Base-by-base conservation (phyloP, 2,888 invertebrate species). In the Trichogramma dendrolimi region DNA sequence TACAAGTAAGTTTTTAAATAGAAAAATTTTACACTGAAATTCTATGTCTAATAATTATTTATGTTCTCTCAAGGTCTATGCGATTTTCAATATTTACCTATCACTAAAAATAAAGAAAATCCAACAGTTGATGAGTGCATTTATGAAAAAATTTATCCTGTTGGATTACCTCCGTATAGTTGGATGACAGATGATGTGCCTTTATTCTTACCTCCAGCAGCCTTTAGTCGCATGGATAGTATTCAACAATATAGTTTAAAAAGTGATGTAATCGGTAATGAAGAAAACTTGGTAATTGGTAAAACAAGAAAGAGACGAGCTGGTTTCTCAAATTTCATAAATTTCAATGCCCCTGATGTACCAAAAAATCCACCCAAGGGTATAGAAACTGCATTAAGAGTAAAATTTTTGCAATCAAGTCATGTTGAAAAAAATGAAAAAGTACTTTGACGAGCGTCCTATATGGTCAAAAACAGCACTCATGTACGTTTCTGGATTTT, bases 11-110 rank as follows among this genome's bases (percentile, higher is more conserved):
- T 64, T 39, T 60, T 40, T 56, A 48, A 39, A 27, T 54, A 10
- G n/a, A 47, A 42, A 27, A 27, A 27, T 27, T 27, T 27, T 27
- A 27, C 27, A 1, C 27, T 41, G n/a, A 51, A 58, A 48, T 8
- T 47, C 10, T 49, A 63, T 39, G 55, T 56, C 27, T 47, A 62
- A 41, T 58, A 46, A 48, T 52, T 14, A 63, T 49, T 41, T 60
- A 59, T 40, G 38, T 65, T n/a, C 58, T 58, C 69, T 83, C 43
- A 77, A 94, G 94, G 86, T 67, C 81, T 96, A 73, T 90, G 89
- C 76, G 97, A 98, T 80, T 97, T 93, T 78, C 96, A 97, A 80
- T 97, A 89, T 76, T 80, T 97, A 64, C 94, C 97, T 2, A 81
- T 95, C 68, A 78, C 72, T 6, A 79, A 48, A 78, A 80, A 66